phyloP scores from a whole-genome alignment of 2,113 vertebrate species.

The Bufo gargarizans region DNA sequence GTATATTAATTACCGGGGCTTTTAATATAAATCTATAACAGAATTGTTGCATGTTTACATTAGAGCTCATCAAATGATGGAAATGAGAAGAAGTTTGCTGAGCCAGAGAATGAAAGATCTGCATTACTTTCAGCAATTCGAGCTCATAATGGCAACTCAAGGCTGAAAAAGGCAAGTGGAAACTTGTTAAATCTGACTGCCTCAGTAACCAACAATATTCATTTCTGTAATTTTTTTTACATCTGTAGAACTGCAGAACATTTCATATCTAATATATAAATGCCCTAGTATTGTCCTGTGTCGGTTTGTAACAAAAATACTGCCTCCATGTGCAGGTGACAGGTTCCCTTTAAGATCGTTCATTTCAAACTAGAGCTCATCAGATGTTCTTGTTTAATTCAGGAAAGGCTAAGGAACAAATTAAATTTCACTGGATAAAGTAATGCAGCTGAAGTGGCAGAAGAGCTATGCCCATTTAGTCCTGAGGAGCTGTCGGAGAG shows the following conservation, averaged over 20 bases:
- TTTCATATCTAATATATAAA: too few species aligned
- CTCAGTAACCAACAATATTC: neutral
- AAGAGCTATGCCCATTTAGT: too few species aligned
- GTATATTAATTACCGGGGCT: neutral
- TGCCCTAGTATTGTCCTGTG: too few species aligned
- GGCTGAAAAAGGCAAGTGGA: conserved; percentile 83
- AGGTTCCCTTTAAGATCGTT: too few species aligned
- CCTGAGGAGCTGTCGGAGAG: too few species aligned
- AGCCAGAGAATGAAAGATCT: conserved; percentile 80
- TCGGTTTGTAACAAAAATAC: too few species aligned
- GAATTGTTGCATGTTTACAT: conserved; percentile 11
- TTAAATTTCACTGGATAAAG: too few species aligned
- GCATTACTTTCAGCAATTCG: conserved; percentile 89
- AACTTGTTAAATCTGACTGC: neutral
- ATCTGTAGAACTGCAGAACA: neutral
- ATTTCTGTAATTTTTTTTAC: neutral
- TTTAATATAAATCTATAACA: neutral
- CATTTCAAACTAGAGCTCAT: too few species aligned
- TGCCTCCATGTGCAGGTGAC: too few species aligned
- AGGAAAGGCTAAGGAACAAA: too few species aligned
- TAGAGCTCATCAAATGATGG: conserved; percentile 58
- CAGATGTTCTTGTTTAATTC: too few species aligned
- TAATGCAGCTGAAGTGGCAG: too few species aligned
- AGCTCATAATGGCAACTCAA: conserved; percentile 73
- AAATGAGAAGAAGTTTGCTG: conserved; percentile 67